These are phyloP conservation scores for Zaprionus africanus DNA, from an alignment of 1,140 invertebrate genomes.

Conservation along the genomic window DNA sequence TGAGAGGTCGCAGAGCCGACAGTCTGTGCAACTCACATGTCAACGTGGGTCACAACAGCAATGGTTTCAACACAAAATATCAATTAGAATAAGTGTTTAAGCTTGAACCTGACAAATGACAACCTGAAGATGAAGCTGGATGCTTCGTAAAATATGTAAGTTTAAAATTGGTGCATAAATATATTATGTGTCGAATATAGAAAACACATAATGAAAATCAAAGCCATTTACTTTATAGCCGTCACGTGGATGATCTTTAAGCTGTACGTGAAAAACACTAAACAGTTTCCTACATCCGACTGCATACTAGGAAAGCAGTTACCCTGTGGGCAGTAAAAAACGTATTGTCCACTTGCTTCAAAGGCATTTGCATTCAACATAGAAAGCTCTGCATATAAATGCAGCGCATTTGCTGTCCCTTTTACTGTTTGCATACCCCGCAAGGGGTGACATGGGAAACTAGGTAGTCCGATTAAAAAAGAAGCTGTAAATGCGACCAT, in stretches of 20 bases:
- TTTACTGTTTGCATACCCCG: neutral
- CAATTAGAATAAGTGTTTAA: constrained; percentile 60
- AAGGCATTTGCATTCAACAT: neutral
- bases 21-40: constrained; percentile 28
- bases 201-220: neutral
- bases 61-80: constrained; percentile 48
- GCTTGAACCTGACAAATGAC: neutral
- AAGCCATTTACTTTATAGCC: neutral
- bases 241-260: neutral
- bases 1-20: no score
- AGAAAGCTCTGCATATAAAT: neutral
- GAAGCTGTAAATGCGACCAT: neutral
- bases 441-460: neutral
- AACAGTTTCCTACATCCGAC: neutral
- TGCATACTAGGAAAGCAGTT: neutral
- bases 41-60: constrained; percentile 5
- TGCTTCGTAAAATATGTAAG: no score
- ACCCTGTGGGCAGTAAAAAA: neutral
- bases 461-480: neutral
- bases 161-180: no score
- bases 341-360: neutral
- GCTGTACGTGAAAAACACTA: neutral
- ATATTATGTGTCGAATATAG: no score
- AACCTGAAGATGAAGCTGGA: neutral
- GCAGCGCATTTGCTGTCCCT: neutral